Base-by-base conservation (phyloP, 1,140 invertebrate species). In the Dryas iulia region DNA sequence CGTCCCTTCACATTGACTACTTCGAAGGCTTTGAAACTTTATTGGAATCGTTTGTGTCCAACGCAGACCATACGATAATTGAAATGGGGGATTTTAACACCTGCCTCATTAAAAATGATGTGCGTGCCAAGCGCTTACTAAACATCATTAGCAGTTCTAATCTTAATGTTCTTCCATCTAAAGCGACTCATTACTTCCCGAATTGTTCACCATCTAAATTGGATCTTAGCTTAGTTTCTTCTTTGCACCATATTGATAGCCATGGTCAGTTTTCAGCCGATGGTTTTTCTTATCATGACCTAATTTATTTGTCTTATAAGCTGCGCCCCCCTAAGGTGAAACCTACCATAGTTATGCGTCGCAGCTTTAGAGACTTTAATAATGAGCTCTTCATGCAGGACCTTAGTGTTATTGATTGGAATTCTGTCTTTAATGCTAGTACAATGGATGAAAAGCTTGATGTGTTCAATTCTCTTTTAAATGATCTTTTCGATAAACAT, bases 401-500 rank as follows among this genome's bases (percentile, higher is more conserved):
- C 11, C 11, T 59, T 1, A 33, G 28, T 33, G 6, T 18, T 2
- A 59, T 59, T 31, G 58, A 59, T 33, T 59, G 58, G 58, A 26
- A 59, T 21, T 4, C 26, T 28, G 30, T 59, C 4, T 21, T 33
- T 18, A 18, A 59, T 7, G 58, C 58, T 4, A 47, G 21, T 7
- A 28, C 23, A 24, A 62, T 62, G 2, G 60, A 62, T 18, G 60
- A 52, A 1, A 62, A 62, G 23, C 31, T 62, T 12, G 21, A 62
- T 18, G 23, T 62, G 14, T 62, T 62, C n/a, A 62, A 62, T n/a
- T n/a, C n/a, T n/a, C n/a, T n/a, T n/a, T n/a, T n/a, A n/a, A n/a
- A n/a, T n/a, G n/a, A n/a, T n/a, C 39, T 62, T 35, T 59, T 59
- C 31, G 57, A 59, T 11, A 59, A 14, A 18, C 57, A 59, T 33